These are phyloP conservation scores for Paratrypauchen microcephalus DNA, from an alignment of 2,797 vertebrate genomes.

Conservation along the genomic window DNA sequence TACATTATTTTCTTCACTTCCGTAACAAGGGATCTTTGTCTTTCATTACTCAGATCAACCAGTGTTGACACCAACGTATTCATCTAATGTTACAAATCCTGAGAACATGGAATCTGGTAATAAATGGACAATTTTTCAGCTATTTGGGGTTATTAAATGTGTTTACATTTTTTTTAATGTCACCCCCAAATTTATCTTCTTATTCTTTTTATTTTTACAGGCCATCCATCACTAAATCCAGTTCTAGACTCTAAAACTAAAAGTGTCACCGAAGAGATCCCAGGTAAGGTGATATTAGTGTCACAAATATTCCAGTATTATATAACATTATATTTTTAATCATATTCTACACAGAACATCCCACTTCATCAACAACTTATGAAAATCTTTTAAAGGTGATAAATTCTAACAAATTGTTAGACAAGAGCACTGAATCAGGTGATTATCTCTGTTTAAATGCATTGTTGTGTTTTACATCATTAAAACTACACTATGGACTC, in stretches of 20 bases:
- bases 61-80: neutral
- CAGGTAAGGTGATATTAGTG: neutral
- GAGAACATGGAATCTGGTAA: conserved; percentile 1
- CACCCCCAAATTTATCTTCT: neutral
- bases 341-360: neutral
- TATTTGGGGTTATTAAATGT: neutral
- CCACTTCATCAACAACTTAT: conserved; percentile 1
- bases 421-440: neutral
- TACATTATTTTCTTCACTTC: neutral
- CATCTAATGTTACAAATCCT: neutral
- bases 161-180: neutral
- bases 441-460: neutral
- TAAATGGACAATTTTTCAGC: neutral
- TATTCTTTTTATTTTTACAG: neutral
- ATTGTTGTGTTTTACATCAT: neutral
- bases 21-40: neutral
- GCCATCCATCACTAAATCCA: neutral
- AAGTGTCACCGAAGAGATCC: neutral
- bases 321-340: neutral
- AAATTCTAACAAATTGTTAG: neutral
- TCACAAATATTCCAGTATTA: neutral
- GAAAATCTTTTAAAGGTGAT: neutral
- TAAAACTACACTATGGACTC: neutral
- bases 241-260: neutral
- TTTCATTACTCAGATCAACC: neutral